These are phyloP conservation scores for Pachypanchax playfairii DNA, from an alignment of 2,113 vertebrate genomes.

Conservation along the genomic window DNA sequence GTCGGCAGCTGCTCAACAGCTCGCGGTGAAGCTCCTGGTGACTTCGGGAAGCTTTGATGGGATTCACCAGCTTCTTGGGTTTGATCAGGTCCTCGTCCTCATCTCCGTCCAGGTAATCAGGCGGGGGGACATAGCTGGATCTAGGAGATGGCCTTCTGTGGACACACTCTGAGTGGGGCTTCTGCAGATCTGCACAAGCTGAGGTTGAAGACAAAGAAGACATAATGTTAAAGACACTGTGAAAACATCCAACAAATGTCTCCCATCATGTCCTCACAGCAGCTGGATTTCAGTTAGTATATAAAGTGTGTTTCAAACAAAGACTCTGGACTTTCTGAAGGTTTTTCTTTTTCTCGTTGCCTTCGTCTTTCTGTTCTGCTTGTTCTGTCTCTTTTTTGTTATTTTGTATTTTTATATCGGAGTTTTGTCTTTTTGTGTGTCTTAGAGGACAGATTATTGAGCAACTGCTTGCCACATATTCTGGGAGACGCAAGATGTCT, in stretches of 20 bases:
- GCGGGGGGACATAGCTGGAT: constrained; percentile 24
- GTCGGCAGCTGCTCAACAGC: constrained; percentile 63
- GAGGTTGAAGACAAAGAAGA: constrained; percentile 39
- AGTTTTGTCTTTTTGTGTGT: not conserved
- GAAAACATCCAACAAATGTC: not conserved
- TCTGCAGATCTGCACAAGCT: constrained; percentile 37
- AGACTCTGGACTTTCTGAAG: not conserved
- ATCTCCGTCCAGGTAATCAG: constrained; percentile 37
- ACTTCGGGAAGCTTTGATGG: constrained; percentile 58
- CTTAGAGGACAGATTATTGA: constrained; percentile 42
- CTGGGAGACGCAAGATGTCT: constrained; percentile 66
- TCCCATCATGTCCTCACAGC: not conserved
- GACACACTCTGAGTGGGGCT: constrained; percentile 13
- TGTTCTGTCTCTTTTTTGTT: too few species aligned
- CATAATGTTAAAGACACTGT: not conserved
- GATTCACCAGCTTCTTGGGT: constrained; percentile 66
- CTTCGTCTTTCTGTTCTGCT: not conserved
- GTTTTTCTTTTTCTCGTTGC: not conserved
- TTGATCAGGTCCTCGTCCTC: constrained; percentile 60
- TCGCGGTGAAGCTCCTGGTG: constrained; percentile 70
- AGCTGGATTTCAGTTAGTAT: not conserved
- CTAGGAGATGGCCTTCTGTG: constrained; percentile 29
- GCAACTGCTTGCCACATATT: constrained; percentile 61
- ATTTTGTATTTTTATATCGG: too few species aligned
- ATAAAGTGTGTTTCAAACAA: not conserved